Base-by-base conservation (phyloP, 35 echinoderm and acorn worm genomes). In the Ptychodera flava region DNA sequence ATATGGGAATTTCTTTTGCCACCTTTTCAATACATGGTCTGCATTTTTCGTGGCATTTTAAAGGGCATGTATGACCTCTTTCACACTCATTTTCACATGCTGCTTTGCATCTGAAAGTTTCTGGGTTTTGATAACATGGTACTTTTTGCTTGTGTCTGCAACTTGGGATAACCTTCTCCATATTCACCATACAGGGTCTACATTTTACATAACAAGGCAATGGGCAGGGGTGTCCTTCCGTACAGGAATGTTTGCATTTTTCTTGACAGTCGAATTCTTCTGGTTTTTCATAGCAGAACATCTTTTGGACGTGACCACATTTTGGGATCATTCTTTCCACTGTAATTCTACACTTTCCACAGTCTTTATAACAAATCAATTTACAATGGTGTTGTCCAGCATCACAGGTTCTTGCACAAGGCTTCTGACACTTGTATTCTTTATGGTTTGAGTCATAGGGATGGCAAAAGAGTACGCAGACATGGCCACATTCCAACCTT, bases 401-500 rank as follows among this genome's bases (percentile, higher is more conserved):
- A 77, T 29, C 36, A 32, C 80, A 64, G 1, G 27, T 35, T 33
- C 80, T 83, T 1, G 31, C 78, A 82, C 95, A 97, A 1, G 78
- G 81, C 14, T 85, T 76, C 0, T 32, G 36, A 35, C 95, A 97
- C 28, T 81, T 35, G 35, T 93, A 85, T 22, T 38, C 33, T 1
- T 36, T 33, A 87, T 97, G 95, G 35, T 91, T 53, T 1, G n/a
- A 16, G 37, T 97, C 87, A 0, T 64, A 28, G 16, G 91, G 91
- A 79, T 97, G 95, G 34, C 95, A 97, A 38, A 76, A 34, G 27
- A 37, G 77, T 10, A 28, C 31, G 75, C 95, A 97, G 0, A 84
- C 89, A 79, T 97, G 95, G 37, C 95, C 95, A 85, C 95, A 97
- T 0, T 83, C 53, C 1, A 97, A 79, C 15, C 87, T 90, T 32